Conservation (phyloP, 2,113 vertebrate species). For the Uropsilus gracilis region DNA sequence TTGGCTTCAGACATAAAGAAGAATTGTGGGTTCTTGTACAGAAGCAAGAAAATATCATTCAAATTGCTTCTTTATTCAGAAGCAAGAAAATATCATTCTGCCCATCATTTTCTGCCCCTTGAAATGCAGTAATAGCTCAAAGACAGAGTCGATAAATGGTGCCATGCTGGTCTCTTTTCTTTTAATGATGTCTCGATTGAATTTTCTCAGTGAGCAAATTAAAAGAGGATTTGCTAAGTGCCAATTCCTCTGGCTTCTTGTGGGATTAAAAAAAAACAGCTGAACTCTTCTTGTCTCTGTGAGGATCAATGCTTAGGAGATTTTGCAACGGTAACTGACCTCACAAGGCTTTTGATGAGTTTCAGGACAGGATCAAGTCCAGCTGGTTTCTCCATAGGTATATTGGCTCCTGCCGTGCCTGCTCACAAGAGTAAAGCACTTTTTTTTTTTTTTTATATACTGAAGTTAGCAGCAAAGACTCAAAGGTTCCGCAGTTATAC, state of each 20-base stretch:
- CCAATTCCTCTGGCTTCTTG: conserved; percentile 52
- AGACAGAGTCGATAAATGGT: neutral
- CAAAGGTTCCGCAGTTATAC: neutral
- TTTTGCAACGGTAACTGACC: neutral
- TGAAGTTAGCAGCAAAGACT: conserved; percentile 5
- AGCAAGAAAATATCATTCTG: conserved; percentile 20
- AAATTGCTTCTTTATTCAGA: too few relatives aligned
- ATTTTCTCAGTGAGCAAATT: conserved; percentile 69
- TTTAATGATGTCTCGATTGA: conserved; percentile 60
- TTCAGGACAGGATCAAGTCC: neutral
- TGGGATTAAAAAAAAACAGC: conserved; percentile 35
- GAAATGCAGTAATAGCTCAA: neutral
- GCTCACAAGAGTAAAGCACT: conserved; percentile 28
- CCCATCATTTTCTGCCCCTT: neutral
- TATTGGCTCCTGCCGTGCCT: neutral
- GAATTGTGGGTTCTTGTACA: neutral
- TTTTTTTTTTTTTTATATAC: neutral
- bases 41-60: conserved; percentile 8
- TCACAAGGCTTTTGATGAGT: conserved; percentile 40
- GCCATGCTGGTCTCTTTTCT: conserved; percentile 27
- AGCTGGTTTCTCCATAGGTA: conserved; percentile 3
- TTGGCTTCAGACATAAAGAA: neutral
- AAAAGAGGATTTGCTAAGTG: conserved; percentile 71
- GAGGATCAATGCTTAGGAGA: conserved; percentile 51
- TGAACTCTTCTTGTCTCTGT: conserved; percentile 40